Evolutionary conservation across 2,888 invertebrate species (phyloP).

Genomic region (Ditula angustiorana): DNA sequence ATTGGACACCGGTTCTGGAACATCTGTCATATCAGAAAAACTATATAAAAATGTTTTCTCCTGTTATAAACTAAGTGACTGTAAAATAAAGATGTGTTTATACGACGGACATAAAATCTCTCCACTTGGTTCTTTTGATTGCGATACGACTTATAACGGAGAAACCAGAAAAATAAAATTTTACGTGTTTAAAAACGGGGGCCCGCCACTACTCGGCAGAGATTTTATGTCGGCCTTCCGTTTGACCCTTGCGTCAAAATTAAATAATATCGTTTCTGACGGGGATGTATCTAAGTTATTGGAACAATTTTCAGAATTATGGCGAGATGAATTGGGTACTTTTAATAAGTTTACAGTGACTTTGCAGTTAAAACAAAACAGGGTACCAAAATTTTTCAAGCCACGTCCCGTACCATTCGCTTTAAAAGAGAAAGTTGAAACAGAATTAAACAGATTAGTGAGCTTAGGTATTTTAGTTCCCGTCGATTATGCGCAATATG

Average conservation of each 20-base stretch:
- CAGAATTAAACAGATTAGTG: constrained; percentile 44
- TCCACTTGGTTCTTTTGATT: constrained; percentile 41
- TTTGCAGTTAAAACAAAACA: constrained; percentile 40
- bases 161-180: neutral
- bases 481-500: no score
- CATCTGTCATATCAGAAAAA: constrained; percentile 41
- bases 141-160: constrained; percentile 11
- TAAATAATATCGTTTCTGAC: neutral
- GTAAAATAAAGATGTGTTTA: constrained; percentile 44
- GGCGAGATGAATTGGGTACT: constrained; percentile 39
- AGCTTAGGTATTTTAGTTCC: no score
- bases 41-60: constrained; percentile 36
- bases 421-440: constrained; percentile 47
- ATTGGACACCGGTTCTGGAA: constrained; percentile 43
- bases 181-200: neutral
- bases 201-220: neutral
- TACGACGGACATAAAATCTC: constrained; percentile 47
- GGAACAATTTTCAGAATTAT: constrained; percentile 36
- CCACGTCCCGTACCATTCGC: constrained; percentile 47
- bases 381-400: constrained; percentile 45
- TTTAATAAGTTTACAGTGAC: constrained; percentile 42
- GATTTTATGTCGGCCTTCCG: neutral
- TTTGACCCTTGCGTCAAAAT: neutral
- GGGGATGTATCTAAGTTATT: constrained; percentile 13
- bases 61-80: constrained; percentile 16